Conservation (phyloP, 2,888 invertebrate genomes). For the Ophion obscuratus region DNA sequence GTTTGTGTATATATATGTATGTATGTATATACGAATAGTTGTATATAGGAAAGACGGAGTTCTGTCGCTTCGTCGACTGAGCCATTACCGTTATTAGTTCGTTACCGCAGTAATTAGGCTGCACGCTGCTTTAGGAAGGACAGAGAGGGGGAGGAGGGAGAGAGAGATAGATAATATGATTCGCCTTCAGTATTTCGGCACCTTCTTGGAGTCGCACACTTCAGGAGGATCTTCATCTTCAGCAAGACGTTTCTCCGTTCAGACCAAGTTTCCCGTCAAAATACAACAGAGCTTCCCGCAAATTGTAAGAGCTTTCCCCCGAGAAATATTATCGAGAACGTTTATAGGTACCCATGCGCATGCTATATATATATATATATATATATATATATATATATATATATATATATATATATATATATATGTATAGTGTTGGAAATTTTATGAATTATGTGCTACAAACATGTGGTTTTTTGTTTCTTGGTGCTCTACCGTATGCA, state of each 20-base stretch:
- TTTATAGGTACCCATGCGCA: neutral
- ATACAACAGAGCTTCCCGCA: conserved; percentile 44
- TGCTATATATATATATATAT: neutral
- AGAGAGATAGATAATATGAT: conserved; percentile 43
- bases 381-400: no score
- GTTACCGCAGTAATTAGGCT: conserved; percentile 69
- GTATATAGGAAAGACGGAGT: conserved; percentile 19
- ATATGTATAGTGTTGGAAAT: neutral
- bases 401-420: no score
- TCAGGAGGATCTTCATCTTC: conserved; percentile 48
- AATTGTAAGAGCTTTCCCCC: conserved; percentile 13
- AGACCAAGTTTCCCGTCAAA: conserved; percentile 52
- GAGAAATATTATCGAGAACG: conserved; percentile 28
- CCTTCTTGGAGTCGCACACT: conserved; percentile 14
- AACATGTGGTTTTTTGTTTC: no score
- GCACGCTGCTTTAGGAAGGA: conserved; percentile 21
- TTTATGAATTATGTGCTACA: no score
- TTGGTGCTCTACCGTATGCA: no score
- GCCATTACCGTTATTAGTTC: conserved; percentile 72
- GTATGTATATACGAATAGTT: conserved; percentile 1
- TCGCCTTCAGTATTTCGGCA: conserved; percentile 44
- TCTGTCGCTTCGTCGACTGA: conserved; percentile 55
- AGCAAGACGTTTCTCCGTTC: conserved; percentile 33
- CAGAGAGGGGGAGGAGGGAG: neutral
- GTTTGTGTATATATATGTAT: neutral